Conservation (phyloP, 35 echinoderm and acorn worm genomes). For the Anneissia japonica region DNA sequence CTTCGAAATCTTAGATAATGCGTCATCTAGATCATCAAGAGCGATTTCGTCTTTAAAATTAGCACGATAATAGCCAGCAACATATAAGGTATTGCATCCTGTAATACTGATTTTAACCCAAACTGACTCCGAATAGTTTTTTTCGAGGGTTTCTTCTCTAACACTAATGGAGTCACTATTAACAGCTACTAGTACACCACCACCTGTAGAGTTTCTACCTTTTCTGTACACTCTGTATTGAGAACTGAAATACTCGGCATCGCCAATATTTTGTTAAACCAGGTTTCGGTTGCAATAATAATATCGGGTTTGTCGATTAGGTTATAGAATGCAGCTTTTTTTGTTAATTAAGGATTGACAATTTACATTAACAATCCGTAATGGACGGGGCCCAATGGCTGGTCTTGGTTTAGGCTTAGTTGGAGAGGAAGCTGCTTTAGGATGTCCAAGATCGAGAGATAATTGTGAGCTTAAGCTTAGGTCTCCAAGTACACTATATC, state of each 20-base stretch:
- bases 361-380: slow-evolving; percentile 14
- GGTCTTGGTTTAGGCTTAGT: slow-evolving; percentile 7
- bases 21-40: not conserved
- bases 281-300: not conserved
- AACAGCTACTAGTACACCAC: slow-evolving; percentile 38
- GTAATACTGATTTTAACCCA: not conserved
- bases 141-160: not conserved
- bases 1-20: not conserved
- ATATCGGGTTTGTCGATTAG: not conserved
- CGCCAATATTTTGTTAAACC: not conserved
- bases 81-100: not conserved
- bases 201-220: slow-evolving; percentile 10
- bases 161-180: slow-evolving; percentile 9
- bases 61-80: not conserved
- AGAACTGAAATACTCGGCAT: slow-evolving; percentile 47
- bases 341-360: slow-evolving; percentile 3
- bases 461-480: not conserved
- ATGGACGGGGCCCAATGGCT: not conserved
- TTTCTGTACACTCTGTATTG: slow-evolving; percentile 37
- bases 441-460: not conserved
- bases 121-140: not conserved
- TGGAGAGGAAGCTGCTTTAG: not conserved
- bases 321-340: not conserved
- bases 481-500: not conserved
- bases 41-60: not conserved